These are phyloP conservation scores for Nycticryphes semicollaris DNA, from an alignment of 2,113 vertebrate genomes.

Conservation along the genomic window DNA sequence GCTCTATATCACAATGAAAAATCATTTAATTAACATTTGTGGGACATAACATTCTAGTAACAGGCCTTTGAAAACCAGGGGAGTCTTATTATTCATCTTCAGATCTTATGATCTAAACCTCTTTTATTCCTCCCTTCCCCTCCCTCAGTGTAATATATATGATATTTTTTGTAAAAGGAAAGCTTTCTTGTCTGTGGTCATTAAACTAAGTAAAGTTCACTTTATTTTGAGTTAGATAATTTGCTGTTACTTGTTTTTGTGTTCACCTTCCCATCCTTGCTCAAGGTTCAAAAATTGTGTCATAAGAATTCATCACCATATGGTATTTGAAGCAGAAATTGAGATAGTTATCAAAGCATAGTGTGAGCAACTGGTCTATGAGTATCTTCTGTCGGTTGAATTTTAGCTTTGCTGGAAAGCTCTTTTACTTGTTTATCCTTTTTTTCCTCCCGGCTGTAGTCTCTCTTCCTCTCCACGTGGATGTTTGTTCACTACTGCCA, in stretches of 20 bases:
- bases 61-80: not conserved
- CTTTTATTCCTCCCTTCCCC: too few species aligned
- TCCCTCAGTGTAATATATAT: not conserved
- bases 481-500: conserved; percentile 9
- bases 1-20: not conserved
- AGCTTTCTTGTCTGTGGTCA: accelerated
- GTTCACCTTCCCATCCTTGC: not conserved
- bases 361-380: not conserved
- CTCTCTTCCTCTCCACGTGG: not conserved
- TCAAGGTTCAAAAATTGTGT: not conserved
- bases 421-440: accelerated
- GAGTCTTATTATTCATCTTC: too few species aligned
- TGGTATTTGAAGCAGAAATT: not conserved
- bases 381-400: not conserved
- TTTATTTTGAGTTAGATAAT: not conserved
- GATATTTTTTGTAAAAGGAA: not conserved
- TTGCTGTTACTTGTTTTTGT: not conserved
- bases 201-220: not conserved
- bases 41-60: not conserved
- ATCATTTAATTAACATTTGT: not conserved
- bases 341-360: accelerated
- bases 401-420: not conserved
- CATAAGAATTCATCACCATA: accelerated
- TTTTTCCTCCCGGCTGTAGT: not conserved
- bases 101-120: not conserved